A percentile compares a stretch with the other conserved stretches of the same genome.
Evolutionary conservation across 2,797 vertebrate genomes (phyloP).

Genomic region (Falco naumanni): DNA sequence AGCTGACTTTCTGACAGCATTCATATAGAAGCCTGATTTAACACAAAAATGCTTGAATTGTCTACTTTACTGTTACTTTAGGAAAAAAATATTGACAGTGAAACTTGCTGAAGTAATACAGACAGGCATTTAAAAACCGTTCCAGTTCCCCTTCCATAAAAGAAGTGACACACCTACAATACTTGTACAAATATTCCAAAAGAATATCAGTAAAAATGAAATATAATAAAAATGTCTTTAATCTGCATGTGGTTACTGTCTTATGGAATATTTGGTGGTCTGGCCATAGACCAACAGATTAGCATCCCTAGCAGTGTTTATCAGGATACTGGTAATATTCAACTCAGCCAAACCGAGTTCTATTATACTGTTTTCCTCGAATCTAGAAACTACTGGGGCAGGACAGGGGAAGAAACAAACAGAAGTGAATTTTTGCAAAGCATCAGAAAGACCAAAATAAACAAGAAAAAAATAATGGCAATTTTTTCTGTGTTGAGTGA

Average conservation of each 20-base stretch:
- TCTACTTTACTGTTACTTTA: neutral
- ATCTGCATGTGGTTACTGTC: neutral
- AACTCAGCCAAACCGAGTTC: neutral
- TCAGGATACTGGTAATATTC: neutral
- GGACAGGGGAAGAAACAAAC: neutral
- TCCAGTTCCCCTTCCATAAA: neutral
- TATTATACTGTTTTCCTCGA: neutral
- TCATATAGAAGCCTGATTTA: neutral
- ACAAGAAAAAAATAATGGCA: neutral
- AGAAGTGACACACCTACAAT: neutral
- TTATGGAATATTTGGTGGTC: neutral
- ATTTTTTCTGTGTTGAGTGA: neutral
- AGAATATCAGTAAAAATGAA: neutral
- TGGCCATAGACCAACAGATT: neutral
- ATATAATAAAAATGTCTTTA: neutral
- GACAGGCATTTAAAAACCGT: neutral
- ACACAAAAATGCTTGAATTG: neutral
- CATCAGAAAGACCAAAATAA: neutral
- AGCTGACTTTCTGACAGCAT: neutral
- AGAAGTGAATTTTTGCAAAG: neutral
- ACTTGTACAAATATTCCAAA: neutral
- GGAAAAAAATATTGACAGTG: neutral
- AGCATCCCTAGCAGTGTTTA: neutral
- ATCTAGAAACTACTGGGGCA: neutral
- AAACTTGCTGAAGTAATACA: neutral